phyloP scores from a whole-genome alignment of 2,888 invertebrate species.

The Macaria liturata region DNA sequence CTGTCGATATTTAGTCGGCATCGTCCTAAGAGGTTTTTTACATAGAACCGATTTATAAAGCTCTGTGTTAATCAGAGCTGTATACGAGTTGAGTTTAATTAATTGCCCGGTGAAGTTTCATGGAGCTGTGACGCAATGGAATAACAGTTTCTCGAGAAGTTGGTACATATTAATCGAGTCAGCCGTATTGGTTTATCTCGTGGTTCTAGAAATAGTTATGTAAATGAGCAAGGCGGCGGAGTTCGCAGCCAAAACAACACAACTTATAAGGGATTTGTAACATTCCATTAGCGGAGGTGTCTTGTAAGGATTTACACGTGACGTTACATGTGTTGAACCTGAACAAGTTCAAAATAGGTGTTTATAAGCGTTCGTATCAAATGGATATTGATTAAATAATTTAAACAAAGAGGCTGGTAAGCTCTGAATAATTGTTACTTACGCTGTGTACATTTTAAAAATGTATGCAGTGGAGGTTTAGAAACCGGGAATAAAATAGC shows the following conservation, averaged over 20 bases:
- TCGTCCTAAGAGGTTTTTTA: slow-evolving; percentile 44
- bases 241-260: slow-evolving; percentile 34
- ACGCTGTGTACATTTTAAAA: too few relatives aligned
- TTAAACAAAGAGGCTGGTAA: too few relatives aligned
- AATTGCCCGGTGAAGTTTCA: slow-evolving; percentile 42
- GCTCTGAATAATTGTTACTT: too few relatives aligned
- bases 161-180: slow-evolving; percentile 14
- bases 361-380: slow-evolving; percentile 1
- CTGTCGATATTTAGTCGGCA: slow-evolving; percentile 44
- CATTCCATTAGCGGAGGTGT: slow-evolving; percentile 19
- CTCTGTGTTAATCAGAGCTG: slow-evolving; percentile 45
- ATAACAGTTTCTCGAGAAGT: slow-evolving; percentile 22
- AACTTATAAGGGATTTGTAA: slow-evolving; percentile 27
- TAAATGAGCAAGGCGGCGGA: slow-evolving; percentile 37
- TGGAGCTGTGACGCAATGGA: slow-evolving; percentile 42
- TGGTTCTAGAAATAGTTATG: slow-evolving; percentile 38
- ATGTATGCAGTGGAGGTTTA: too few relatives aligned
- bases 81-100: slow-evolving; percentile 42
- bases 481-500: slow-evolving; percentile 7
- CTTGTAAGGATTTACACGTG: slow-evolving; percentile 24
- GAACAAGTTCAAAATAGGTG: slow-evolving; percentile 9
- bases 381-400: too few relatives aligned
- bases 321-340: slow-evolving; percentile 12
- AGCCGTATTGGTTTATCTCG: slow-evolving; percentile 31
- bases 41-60: slow-evolving; percentile 44